Evolutionary conservation across 2,888 invertebrate species (phyloP), one percentile per base, ranked within the genome.

Genomic region (Dryococelus australis): DNA sequence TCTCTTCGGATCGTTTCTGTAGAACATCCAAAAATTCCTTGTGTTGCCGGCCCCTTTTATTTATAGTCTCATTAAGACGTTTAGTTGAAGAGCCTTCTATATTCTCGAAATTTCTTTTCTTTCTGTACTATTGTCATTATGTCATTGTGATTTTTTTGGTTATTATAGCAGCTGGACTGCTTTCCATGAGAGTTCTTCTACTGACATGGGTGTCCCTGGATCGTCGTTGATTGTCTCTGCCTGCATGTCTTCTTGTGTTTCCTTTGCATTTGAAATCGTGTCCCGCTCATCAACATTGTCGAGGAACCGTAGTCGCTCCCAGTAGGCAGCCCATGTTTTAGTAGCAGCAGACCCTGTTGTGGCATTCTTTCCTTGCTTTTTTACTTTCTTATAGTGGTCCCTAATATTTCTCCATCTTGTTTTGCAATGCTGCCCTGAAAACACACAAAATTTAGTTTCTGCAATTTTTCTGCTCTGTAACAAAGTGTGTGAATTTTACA

Each of bases 241-340:
- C 8, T 65, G 20, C 24, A 65, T 20, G n/a, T n/a, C 8, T 47
- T 47, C 47, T 10, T 16, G 65, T 65, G 65, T 65, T 24, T 65
- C 65, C 16, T 65, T 0, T 10, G 65, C 65, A 65, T 24, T 65
- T n/a, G 65, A 65, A 8, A 8, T 65, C 1, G 24, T 65, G 10
- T 65, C 13, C 65, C 83, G 1, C 24, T 83, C 83, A 43, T 83
- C 83, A 28, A 83, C 83, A n/a, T 83, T 43, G 43, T 83, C 83
- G 43, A 83, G 83, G 83, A 83, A 83, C 83, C 35, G 28, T 43
- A 83, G 24, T 43, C 83, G 28, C 10, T 83, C 83, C 83, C 83
- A 83, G 28, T 83, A 83, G 35, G 83, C 13, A 24, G 80, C 83
- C 24, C 83, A 35, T 27, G 35, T 83, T 24, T 83, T 83, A 13